Base-by-base conservation (phyloP, 2,113 vertebrate species). In the Sebastes fasciatus region DNA sequence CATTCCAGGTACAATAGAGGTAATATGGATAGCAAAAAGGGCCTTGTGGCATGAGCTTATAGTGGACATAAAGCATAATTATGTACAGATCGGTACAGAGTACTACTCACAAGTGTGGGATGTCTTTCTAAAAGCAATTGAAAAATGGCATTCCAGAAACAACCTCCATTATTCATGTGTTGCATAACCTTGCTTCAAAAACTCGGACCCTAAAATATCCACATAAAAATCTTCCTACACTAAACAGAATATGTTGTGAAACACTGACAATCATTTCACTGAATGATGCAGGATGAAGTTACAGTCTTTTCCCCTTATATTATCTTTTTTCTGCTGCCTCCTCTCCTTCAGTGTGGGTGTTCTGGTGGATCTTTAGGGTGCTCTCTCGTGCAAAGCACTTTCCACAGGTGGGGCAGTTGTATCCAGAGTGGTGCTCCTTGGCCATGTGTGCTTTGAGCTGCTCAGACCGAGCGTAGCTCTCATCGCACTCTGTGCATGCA, bases 341-440 rank as follows among this genome's bases (percentile, higher is more conserved):
- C 60, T 91, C 88, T 46, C 52, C 84, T n/a, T 88, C 88, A 46
- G 83, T 92, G 45, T 91, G 88, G 79, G 87, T 95, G 82, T 92
- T 93, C 88, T 95, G 94, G 71, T 97, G 96, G 26, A 90, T 92
- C 54, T 94, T 94, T 45, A 96, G 93, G 83, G 89, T 87, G 77
- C 93, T 94, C 69, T 96, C 95, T 72, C 91, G 89, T 74, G 90
- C 91, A 82, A 96, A 97, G 86, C 93, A 94, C 87, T 96, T 96
- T 83, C 94, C 96, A 75, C 95, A 96, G 60, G 95, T 95, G 9
- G 90, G 89, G 88, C 91, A 96, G 91, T 26, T 89, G 92, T 96
- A 93, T 60, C 94, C 93, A 40, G 94, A 92, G 16, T 88, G 72
- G 21, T 96, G 94, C 62, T 89, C 94, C 2, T 90, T 93, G 68